Evolutionary conservation across 2,113 vertebrate species (phyloP), one percentile per base, ranked within the genome.

Genomic region (Siniperca chuatsi): DNA sequence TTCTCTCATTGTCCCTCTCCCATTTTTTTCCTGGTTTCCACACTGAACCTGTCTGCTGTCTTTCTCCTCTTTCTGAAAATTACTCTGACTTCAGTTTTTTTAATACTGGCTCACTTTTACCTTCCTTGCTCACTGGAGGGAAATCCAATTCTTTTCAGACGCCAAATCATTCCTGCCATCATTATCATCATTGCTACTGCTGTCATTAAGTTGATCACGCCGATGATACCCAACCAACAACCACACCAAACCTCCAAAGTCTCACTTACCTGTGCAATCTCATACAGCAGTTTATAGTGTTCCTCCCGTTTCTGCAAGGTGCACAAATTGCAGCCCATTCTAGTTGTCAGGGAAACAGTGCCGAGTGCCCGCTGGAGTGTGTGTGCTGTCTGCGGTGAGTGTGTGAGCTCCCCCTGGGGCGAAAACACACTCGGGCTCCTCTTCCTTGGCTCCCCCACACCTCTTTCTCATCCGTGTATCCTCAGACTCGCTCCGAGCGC

Each of bases 271-370:
- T 99, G 98, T 92, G 97, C 97, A 92, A 99, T 97, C 97, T 99
- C 98, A 92, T 99, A 99, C 60, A 99, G 98, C 96, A 99, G 97
- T 97, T 97, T 98, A 96, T 99, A 99, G 96, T 98, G 98, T 90
- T 99, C 98, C 94, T 99, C 98, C 96, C 97, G 97, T 95, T 98
- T 98, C 96, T 97, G 98, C 95, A 99, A 97, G 95, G 97, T 97
- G 96, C 98, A 99, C 95, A 99, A 96, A 97, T 98, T 99, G 96
- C 98, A 99, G 97, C 98, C 98, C 98, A 99, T 99, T 95, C 96
- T 98, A 97, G 95, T 95, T 95, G 95, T 96, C 95, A 94, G 94
- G 92, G 94, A 93, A 93, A 93, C 94, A 87, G 92, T 91, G 94
- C 90, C 8, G 87, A 79, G 83, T 71, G 84, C 90, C 91, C 85